Evolutionary conservation across 2,113 vertebrate genomes (phyloP).

Genomic region (Scalopus aquaticus): DNA sequence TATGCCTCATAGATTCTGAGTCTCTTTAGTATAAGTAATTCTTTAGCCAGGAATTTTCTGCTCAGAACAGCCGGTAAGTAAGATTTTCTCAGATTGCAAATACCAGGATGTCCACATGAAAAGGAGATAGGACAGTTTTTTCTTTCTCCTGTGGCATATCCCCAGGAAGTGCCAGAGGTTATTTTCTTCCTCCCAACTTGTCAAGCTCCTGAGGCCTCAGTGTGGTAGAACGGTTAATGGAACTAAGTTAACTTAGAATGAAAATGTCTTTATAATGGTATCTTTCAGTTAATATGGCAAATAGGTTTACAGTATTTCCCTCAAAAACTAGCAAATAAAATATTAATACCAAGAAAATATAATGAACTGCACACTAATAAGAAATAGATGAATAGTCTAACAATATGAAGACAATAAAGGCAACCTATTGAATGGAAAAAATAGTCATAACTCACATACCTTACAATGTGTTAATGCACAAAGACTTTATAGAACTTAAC

Average conservation of each 20-base stretch:
- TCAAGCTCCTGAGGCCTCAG: not conserved
- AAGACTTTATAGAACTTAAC: too few relatives aligned
- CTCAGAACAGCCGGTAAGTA: not conserved
- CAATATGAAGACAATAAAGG: not conserved
- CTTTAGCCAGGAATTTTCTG: not conserved
- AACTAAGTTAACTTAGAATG: not conserved
- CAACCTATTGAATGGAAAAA: not conserved
- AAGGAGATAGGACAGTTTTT: not conserved
- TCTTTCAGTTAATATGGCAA: not conserved
- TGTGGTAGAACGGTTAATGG: not conserved
- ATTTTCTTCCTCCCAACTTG: not conserved
- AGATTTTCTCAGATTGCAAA: not conserved
- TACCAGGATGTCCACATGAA: not conserved
- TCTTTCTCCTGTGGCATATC: not conserved
- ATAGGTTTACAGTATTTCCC: not conserved
- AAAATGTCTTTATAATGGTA: not conserved
- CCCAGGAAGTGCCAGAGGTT: not conserved
- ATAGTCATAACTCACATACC: too few relatives aligned
- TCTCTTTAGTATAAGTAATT: not conserved
- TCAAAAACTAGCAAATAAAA: not conserved
- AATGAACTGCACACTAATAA: not conserved
- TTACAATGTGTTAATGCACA: too few relatives aligned
- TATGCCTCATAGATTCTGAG: not conserved
- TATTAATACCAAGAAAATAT: not conserved
- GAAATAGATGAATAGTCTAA: not conserved